Base-by-base conservation (phyloP, 2,888 invertebrate genomes). In the Euplagia quadripunctaria region DNA sequence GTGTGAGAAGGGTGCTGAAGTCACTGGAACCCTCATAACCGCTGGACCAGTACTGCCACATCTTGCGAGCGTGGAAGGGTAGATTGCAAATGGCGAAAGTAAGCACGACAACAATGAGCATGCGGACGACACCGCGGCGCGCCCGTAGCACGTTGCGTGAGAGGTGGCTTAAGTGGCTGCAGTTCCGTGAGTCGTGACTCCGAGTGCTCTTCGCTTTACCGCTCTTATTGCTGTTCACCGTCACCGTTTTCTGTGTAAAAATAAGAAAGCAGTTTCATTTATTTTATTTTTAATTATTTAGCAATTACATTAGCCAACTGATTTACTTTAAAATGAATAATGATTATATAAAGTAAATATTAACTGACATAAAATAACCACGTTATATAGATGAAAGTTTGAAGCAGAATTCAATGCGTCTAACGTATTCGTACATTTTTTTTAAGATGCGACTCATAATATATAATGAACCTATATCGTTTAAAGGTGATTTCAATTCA, bases 1-100 rank as follows among this genome's bases (percentile, higher is more conserved):
- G 98, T 14, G 98, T 98, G 77, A 98, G 96, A 31, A 98, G 94
- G 11, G 97, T 97, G 87, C 98, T 97, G 89, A 98, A 97, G 87
- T 97, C 97, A 78, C 97, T 97, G 85, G 97, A 96, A 78, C 97
- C 98, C 81, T 97, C 96, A 91, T 97, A 97, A 79, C 96, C 96
- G 70, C 95, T 95, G 79, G 97, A 97, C 98, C 98, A 98, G 92
- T 98, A 97, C 89, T 98, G 98, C 98, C 98, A 98, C 96, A 98
- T 97, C 90, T 98, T 98, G 58, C 98, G 96, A 1, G 97, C 98
- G 93, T 99, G 99, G 93, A 98, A 98, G 0, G 99, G 99, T 78
- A 99, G 94, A 92, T 99, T 98, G 94, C 99, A 98, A 58, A 98
- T 89, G 20, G 98, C 98, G 92, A 99, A 99, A 71, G 98, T 97